Conservation (phyloP, 64 coral and sea anemone genomes). For the Dendrophyllia cribrosa region DNA sequence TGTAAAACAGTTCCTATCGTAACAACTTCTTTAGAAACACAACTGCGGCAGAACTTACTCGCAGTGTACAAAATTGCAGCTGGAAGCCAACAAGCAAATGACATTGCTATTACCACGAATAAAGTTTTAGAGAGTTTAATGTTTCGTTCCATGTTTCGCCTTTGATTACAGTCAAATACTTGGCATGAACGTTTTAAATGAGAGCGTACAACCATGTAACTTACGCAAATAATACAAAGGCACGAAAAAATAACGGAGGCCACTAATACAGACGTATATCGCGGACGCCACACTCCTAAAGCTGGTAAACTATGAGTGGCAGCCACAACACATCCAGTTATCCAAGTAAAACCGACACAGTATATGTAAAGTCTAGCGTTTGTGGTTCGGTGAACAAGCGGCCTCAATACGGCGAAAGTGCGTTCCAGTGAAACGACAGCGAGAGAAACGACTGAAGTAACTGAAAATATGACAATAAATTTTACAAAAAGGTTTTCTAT, state of each 20-base stretch:
- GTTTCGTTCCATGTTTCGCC: neutral
- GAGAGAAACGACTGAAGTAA: neutral
- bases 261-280: neutral
- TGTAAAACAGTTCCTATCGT: neutral
- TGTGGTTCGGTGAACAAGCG: neutral
- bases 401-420: neutral
- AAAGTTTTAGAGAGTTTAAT: neutral
- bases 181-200: neutral
- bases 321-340: no score
- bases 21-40: neutral
- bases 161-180: neutral
- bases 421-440: neutral
- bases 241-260: neutral
- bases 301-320: neutral
- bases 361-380: neutral
- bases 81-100: slow-evolving; percentile 10
- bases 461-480: neutral
- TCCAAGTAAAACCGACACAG: neutral
- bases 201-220: neutral
- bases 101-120: neutral
- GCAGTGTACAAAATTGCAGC: neutral
- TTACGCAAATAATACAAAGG: neutral
- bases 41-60: neutral
- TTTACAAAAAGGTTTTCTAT: neutral
- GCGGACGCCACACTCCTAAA: neutral